Conservation (phyloP, 2,113 vertebrate genomes). For the Podarcis raffonei region DNA sequence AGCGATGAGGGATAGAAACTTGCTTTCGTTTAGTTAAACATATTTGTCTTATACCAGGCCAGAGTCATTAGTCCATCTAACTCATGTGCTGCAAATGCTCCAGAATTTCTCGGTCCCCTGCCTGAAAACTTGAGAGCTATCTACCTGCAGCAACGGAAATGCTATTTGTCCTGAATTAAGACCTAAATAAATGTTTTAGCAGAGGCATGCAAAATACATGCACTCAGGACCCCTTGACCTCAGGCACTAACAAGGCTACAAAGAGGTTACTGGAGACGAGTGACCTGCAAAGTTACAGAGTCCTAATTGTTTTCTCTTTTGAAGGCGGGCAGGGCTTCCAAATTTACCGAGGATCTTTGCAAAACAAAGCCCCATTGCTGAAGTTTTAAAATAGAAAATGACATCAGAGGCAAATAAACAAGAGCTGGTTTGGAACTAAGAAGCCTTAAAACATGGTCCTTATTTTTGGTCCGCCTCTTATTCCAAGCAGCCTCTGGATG, state of each 20-base stretch:
- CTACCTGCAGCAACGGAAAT: neutral
- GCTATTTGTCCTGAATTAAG: neutral
- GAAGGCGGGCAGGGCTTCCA: neutral
- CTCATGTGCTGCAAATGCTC: neutral
- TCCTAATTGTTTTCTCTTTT: neutral
- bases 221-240: neutral
- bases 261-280: neutral
- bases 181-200: neutral
- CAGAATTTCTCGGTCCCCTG: neutral
- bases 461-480: constrained; percentile 33
- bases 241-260: neutral
- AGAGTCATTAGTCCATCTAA: neutral
- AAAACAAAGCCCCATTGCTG: constrained; percentile 29
- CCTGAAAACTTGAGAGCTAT: neutral
- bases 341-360: constrained; percentile 10
- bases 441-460: constrained; percentile 34
- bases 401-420: constrained; percentile 62
- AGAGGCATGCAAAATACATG: neutral
- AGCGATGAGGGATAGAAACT: neutral
- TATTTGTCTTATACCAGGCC: neutral
- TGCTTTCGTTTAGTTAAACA: neutral
- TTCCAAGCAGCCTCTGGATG: constrained; percentile 40
- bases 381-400: constrained; percentile 70
- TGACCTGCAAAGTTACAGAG: neutral
- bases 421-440: neutral